These are phyloP conservation scores for Aspidiotus rigidus DNA, from an alignment of 2,888 invertebrate species.

Conservation along the genomic window DNA sequence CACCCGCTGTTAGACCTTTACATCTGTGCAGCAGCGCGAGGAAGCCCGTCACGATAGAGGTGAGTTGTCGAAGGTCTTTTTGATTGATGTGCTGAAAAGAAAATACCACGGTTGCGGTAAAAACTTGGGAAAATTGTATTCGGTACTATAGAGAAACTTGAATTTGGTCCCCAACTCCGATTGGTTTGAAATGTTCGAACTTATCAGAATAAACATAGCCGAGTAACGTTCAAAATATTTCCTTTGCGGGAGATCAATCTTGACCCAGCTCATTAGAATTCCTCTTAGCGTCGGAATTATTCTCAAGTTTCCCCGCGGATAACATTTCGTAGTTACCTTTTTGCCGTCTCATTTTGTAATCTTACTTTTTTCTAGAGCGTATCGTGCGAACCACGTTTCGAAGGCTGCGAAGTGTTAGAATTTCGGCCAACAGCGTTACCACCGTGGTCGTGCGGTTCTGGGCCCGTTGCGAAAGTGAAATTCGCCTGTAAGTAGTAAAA, in stretches of 20 bases:
- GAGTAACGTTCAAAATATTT: no score
- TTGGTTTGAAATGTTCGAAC: neutral
- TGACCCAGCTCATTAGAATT: no score
- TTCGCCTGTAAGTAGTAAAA: conserved; percentile 20
- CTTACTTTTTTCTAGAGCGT: conserved; percentile 8
- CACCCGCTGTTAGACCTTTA: conserved; percentile 43
- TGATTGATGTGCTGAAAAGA: no score
- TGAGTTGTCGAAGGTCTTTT: neutral
- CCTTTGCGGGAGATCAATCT: no score
- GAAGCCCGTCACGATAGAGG: conserved; percentile 23
- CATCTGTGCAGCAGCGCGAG: conserved; percentile 27
- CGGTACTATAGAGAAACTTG: no score
- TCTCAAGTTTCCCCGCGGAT: no score
- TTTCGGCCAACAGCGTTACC: conserved; percentile 18
- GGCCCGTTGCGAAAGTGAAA: conserved; percentile 27
- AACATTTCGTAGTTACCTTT: no score
- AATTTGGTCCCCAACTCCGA: neutral
- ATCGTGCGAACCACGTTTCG: conserved; percentile 17
- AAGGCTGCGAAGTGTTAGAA: conserved; percentile 23
- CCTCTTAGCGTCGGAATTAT: no score
- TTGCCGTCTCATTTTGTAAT: neutral
- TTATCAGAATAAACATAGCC: neutral
- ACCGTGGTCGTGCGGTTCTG: conserved; percentile 21
- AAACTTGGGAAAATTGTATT: no score
- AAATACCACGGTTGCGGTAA: no score